A percentile compares a stretch with the other conserved stretches of the same genome.
These are phyloP conservation scores for Oophaga sylvatica DNA, from an alignment of 2,797 vertebrate species.

Conservation along the genomic window DNA sequence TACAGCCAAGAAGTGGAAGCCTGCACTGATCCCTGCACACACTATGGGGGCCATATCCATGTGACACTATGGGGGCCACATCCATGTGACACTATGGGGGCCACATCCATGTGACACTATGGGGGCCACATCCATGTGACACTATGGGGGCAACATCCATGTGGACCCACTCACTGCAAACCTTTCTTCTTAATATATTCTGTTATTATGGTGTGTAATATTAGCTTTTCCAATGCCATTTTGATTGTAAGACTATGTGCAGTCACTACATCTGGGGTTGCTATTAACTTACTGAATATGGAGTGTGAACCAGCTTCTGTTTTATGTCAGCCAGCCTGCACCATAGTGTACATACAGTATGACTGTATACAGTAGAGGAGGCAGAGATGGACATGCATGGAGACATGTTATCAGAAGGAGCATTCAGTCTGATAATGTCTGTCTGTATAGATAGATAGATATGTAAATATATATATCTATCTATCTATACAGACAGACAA, in stretches of 20 bases:
- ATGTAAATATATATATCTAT: too few species aligned
- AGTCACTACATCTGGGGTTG: background rate
- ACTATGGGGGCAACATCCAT: background rate
- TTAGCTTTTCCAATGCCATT: background rate
- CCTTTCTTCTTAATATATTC: background rate
- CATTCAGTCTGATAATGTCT: constrained; percentile 15
- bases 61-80: background rate
- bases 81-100: background rate
- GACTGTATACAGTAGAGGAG: constrained; percentile 40
- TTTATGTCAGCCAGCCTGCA: constrained; percentile 30
- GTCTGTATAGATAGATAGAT: background rate
- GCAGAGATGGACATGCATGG: constrained; percentile 45
- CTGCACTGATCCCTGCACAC: background rate
- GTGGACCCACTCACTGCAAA: background rate
- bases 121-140: too few species aligned
- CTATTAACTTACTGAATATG: constrained; percentile 43
- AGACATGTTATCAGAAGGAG: constrained; percentile 32
- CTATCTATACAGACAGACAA: too few species aligned
- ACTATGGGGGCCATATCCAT: background rate
- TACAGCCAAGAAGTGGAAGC: background rate
- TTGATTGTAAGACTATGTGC: background rate
- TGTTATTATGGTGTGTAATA: background rate
- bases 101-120: background rate
- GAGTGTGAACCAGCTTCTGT: constrained; percentile 33
- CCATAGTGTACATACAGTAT: constrained; percentile 4